Base-by-base conservation (phyloP, 2,797 vertebrate species). In the Tachyglossus aculeatus region DNA sequence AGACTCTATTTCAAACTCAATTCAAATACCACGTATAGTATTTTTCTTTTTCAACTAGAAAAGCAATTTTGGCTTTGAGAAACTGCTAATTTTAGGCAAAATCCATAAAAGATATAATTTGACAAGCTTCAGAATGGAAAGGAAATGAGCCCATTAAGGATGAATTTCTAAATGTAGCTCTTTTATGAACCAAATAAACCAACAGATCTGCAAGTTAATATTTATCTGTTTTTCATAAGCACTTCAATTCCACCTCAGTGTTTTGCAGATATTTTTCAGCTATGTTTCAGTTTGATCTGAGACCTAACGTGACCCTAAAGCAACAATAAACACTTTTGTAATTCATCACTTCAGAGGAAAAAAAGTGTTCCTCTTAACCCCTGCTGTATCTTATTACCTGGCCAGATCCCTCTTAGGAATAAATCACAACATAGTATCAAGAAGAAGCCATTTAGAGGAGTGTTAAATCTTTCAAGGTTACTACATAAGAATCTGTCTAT, bases 1-100 rank as follows among this genome's bases (percentile, higher is more conserved):
- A 72, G 54, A 3, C 29, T 77, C 36, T 34, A 70, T 74, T 74
- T 77, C 72, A 79, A 65, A 57, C 64, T 82, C 51, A 67, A 74
- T 37, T 77, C 64, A 71, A 72, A 31, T 15, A 22, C 24, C 50
- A 24, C 29, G 41, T 72, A 81, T 59, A 67, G 24, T n/a, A 45
- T 11, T 43, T 40, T 69, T 71, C n/a, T n/a, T n/a, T 69, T n/a
- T 67, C 19, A 60, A 78, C 13, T 70, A 67, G 69, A 70, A 70
- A 71, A 18, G 8, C 14, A 70, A 52, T 25, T 45, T 8, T 65
- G n/a, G 38, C 52, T 50, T n/a, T 61, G 37, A n/a, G 66, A 78
- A 81, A 56, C 10, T 78, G 24, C 18, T 81, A 62, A 71, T 74
- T 29, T 62, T 58, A 57, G 56, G 5, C 41, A 9, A 34, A 19